Conservation (phyloP, 1,140 invertebrate genomes). For the Probaryconus sp. region DNA sequence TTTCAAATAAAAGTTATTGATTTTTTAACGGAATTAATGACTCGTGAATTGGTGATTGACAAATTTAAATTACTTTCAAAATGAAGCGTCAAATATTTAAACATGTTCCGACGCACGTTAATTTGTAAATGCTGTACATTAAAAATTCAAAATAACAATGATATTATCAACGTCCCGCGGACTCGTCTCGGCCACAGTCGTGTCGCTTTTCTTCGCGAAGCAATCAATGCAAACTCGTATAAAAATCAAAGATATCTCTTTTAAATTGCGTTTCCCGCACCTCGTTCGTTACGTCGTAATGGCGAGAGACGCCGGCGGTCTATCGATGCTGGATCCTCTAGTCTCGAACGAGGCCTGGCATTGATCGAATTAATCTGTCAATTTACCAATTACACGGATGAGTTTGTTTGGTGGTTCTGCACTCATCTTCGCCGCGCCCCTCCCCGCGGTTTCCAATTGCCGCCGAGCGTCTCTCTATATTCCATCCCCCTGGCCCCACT, state of each 20-base stretch:
- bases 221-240: no score
- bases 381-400: conserved; percentile 78
- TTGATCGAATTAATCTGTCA: conserved; percentile 78
- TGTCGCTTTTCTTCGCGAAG: no score
- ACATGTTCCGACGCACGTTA: no score
- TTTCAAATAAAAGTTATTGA: no score
- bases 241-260: not conserved
- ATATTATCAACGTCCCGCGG: no score
- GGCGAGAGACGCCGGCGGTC: conserved; percentile 8
- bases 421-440: conserved; percentile 42
- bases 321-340: conserved; percentile 34
- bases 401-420: conserved; percentile 74
- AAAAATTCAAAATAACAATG: no score
- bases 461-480: not conserved
- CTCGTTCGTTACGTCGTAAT: not conserved
- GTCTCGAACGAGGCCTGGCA: conserved; percentile 55
- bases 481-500: conserved; percentile 6
- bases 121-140: no score
- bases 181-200: no score
- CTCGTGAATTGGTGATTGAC: no score
- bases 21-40: no score
- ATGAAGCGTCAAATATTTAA: no score
- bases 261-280: conserved; percentile 22
- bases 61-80: no score
- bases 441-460: conserved; percentile 3